Evolutionary conservation across 1,140 invertebrate genomes (phyloP), one percentile per base, ranked within the genome.

Genomic region (Drosophila leontia): DNA sequence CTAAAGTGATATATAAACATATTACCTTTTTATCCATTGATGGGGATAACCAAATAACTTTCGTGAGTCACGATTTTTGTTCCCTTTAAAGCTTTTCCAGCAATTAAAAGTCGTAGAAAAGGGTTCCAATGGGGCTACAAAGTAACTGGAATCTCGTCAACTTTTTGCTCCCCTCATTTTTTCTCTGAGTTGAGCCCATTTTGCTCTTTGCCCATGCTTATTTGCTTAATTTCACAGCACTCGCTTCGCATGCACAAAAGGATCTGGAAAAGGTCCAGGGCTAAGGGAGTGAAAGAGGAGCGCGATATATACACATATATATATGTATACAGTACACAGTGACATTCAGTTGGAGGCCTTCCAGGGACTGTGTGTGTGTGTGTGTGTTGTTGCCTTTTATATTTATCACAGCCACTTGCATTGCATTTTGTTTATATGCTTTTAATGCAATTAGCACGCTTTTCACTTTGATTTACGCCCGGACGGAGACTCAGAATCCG

Each of bases 351-450:
- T 32, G 29, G 44, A 55, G 44, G 39, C 23, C 19, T 70, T 61
- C 65, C 48, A 42, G 64, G 75, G 42, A 35, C 62, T 62, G 29
- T 50, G 60, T 35, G 29, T 29, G 59, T 64, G 42, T 34, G 41
- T 64, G 37, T 60, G 29, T 42, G 79, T 26, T 84, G 61, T 62
- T 51, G 75, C 61, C 44, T 75, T 80, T 68, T 84, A 64, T 71
- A 71, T 86, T 85, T 88, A 84, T 87, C 78, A 78, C 84, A 88
- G 84, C 72, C 85, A 88, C 85, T 88, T 88, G 85, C 85, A 90
- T 90, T 84, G 80, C 84, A 88, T 88, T 88, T 88, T 88, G 84
- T 88, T 87, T 87, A 88, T 90, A 90, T 88, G 85, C 81, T 88
- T 88, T 88, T 90, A 88, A 88, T 88, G 85, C 85, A 88, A 88